phyloP scores from a whole-genome alignment of 2,797 vertebrate genomes.

The Luscinia luscinia region DNA sequence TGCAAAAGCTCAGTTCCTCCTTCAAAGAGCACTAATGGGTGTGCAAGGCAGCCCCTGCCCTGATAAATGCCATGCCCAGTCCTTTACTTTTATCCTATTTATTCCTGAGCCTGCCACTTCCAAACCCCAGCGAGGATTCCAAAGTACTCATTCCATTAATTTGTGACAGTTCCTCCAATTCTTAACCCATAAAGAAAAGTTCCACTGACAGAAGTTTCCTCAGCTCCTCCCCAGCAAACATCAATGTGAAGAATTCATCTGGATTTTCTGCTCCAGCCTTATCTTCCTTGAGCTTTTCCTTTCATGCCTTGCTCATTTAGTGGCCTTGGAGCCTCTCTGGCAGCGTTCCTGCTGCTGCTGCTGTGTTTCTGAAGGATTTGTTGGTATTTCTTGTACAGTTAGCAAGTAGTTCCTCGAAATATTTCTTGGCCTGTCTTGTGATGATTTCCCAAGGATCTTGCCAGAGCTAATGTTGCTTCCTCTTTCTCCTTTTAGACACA shows the following conservation, averaged over 20 bases:
- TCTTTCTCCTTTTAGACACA: not conserved
- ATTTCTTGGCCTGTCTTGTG: not conserved
- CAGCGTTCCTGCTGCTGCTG: not conserved
- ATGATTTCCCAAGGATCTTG: not conserved
- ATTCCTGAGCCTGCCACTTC: not conserved
- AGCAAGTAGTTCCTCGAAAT: constrained; percentile 28
- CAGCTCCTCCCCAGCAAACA: not conserved
- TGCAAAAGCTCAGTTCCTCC: not conserved
- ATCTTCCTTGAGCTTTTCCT: not conserved
- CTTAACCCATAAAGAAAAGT: not conserved
- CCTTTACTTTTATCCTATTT: not conserved
- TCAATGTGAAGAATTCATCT: not conserved
- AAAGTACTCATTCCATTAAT: not conserved
- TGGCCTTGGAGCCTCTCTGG: constrained; percentile 22
- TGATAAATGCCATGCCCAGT: not conserved
- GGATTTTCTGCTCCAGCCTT: constrained; percentile 19
- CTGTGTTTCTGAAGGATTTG: constrained; percentile 14
- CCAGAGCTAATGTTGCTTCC: not conserved
- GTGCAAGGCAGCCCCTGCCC: not conserved
- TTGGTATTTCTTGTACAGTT: not conserved
- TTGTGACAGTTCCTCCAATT: not conserved
- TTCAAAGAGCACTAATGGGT: not conserved
- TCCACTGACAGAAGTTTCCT: not conserved
- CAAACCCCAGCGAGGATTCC: not conserved
- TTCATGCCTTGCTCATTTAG: not conserved